Evolutionary conservation across 2,797 vertebrate species (phyloP).

Genomic region (Gymnopithys bicolor): DNA sequence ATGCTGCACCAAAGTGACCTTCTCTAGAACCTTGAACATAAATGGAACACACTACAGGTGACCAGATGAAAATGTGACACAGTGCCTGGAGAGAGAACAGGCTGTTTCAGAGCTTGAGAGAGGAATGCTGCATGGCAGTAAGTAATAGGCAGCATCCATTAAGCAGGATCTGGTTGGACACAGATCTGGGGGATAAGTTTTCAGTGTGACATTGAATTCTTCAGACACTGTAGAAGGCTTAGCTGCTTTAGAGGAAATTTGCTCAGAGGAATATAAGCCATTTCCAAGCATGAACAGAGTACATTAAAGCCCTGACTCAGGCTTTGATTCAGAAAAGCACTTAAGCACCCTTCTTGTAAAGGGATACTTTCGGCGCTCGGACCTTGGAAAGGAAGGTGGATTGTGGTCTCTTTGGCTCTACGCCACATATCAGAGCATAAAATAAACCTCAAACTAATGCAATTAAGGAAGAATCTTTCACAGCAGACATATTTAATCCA

Average conservation of each 20-base stretch:
- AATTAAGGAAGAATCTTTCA: constrained; percentile 44
- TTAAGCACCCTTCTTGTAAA: constrained; percentile 70
- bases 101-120: constrained; percentile 28
- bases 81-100: constrained; percentile 46
- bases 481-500: constrained; percentile 42
- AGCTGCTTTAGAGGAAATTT: constrained; percentile 54
- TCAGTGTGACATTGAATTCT: constrained; percentile 69
- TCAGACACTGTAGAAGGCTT: constrained; percentile 56
- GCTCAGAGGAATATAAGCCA: constrained; percentile 57
- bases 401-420: constrained; percentile 49
- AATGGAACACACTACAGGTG: constrained; percentile 37
- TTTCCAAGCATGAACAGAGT: constrained; percentile 56
- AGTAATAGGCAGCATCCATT: constrained; percentile 69
- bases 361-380: neutral
- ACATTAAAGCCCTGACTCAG: constrained; percentile 66
- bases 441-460: constrained; percentile 48
- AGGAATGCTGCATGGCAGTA: constrained; percentile 15
- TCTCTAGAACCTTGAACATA: constrained; percentile 45
- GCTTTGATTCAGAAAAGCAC: constrained; percentile 73
- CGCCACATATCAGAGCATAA: neutral
- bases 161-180: constrained; percentile 49
- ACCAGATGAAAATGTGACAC: constrained; percentile 32
- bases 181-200: constrained; percentile 62
- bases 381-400: constrained; percentile 45
- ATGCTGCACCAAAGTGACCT: constrained; percentile 48